phyloP scores from a whole-genome alignment of 2,888 invertebrate genomes.

The Anticlea derivata region DNA sequence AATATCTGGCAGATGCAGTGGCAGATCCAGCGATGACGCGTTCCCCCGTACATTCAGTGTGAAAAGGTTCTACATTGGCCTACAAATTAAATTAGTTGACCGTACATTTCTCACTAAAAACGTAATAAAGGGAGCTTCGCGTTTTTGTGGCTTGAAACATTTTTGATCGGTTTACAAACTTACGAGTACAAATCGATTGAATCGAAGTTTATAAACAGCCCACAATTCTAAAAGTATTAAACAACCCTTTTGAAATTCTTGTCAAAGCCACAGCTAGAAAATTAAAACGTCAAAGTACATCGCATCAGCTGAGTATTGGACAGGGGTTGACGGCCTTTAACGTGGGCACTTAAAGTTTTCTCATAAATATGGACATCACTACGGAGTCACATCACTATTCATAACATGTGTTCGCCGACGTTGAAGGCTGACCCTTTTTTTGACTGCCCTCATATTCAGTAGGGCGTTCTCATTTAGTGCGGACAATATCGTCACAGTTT shows the following conservation, averaged over 20 bases:
- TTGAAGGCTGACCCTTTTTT: constrained; percentile 53
- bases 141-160: constrained; percentile 5
- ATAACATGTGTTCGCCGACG: constrained; percentile 49
- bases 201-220: constrained; percentile 18
- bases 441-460: constrained; percentile 43
- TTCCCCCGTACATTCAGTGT: too few species aligned
- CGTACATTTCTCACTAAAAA: not conserved
- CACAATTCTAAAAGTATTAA: constrained; percentile 27
- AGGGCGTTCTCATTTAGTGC: constrained; percentile 37
- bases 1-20: too few species aligned
- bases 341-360: constrained; percentile 49
- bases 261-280: constrained; percentile 18
- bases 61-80: too few species aligned
- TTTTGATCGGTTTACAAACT: constrained; percentile 18
- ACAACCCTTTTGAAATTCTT: constrained; percentile 23
- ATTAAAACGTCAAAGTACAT: constrained; percentile 30
- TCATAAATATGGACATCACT: constrained; percentile 59
- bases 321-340: constrained; percentile 16
- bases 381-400: constrained; percentile 51
- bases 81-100: too few species aligned
- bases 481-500: constrained; percentile 38
- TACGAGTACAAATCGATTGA: constrained; percentile 16
- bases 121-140: not conserved
- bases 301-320: constrained; percentile 16
- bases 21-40: too few species aligned